Conservation (phyloP, 2,888 invertebrate species). For the Heliconius erato region DNA sequence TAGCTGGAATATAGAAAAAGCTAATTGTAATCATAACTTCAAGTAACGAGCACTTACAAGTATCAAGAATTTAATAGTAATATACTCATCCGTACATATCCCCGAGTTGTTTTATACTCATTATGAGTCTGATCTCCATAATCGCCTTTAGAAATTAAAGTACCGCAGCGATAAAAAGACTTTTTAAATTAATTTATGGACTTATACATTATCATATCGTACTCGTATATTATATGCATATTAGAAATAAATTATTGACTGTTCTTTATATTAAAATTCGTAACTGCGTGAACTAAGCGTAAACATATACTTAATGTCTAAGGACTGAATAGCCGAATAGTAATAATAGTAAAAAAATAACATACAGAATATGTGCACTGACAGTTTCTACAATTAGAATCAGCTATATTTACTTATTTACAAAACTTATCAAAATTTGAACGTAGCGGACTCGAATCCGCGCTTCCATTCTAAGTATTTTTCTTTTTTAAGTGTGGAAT, state of each 20-base stretch:
- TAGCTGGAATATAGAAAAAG: neutral
- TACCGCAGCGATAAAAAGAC: constrained; percentile 12
- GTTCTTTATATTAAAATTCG: no score
- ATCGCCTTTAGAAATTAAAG: constrained; percentile 28
- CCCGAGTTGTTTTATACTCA: constrained; percentile 9
- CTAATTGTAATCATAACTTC: neutral
- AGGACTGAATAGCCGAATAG: no score
- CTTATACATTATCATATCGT: neutral
- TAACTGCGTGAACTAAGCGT: no score
- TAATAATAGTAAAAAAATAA: neutral
- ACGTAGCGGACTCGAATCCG: no score
- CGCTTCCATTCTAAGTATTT: no score
- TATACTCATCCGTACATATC: constrained; percentile 15
- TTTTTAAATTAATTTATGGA: neutral
- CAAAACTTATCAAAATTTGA: no score
- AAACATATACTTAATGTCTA: no score
- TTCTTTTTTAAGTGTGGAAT: no score
- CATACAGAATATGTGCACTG: neutral
- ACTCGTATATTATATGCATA: neutral
- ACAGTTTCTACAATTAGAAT: neutral
- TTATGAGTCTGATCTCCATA: constrained; percentile 21
- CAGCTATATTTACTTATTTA: neutral
- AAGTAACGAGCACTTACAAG: constrained; percentile 23
- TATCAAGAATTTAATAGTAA: constrained; percentile 20
- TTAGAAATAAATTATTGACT: neutral